Percentiles rank a stretch among this genome's conserved stretches.
These are phyloP conservation scores for Drosophila diplacantha DNA, from an alignment of 2,888 invertebrate genomes.

Conservation along the genomic window DNA sequence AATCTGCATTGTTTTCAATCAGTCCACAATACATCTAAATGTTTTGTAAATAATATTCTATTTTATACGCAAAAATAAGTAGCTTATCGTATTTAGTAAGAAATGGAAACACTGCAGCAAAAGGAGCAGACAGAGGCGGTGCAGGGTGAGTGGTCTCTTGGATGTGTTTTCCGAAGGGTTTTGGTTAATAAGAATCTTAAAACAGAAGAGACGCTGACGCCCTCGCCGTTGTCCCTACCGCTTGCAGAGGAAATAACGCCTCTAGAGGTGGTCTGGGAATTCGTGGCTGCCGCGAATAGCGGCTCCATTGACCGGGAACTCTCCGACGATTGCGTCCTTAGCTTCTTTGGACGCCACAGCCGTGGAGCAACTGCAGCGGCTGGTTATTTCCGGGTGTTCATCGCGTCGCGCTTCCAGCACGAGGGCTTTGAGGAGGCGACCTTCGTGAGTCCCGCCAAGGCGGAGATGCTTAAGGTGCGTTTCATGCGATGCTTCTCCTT, in stretches of 20 bases:
- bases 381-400: slow-evolving; percentile 34
- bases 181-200: slow-evolving; percentile 4
- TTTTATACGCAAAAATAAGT: not conserved
- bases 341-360: slow-evolving; percentile 24
- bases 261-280: slow-evolving; percentile 13
- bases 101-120: not conserved
- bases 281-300: slow-evolving; percentile 29
- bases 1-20: not conserved
- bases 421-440: slow-evolving; percentile 18
- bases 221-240: not conserved
- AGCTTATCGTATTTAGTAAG: not conserved
- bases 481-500: slow-evolving; percentile 28
- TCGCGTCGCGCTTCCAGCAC: slow-evolving; percentile 36
- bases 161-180: not conserved
- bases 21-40: not conserved
- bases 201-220: not conserved
- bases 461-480: slow-evolving; percentile 15
- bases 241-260: slow-evolving; percentile 10
- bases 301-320: slow-evolving; percentile 39
- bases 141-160: not conserved
- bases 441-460: slow-evolving; percentile 3
- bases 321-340: slow-evolving; percentile 46
- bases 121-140: not conserved
- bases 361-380: slow-evolving; percentile 27
- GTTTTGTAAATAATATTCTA: not conserved